These are phyloP conservation scores for Enteromius unitaeniatus DNA, from an alignment of 2,797 vertebrate species.

Conservation along the genomic window DNA sequence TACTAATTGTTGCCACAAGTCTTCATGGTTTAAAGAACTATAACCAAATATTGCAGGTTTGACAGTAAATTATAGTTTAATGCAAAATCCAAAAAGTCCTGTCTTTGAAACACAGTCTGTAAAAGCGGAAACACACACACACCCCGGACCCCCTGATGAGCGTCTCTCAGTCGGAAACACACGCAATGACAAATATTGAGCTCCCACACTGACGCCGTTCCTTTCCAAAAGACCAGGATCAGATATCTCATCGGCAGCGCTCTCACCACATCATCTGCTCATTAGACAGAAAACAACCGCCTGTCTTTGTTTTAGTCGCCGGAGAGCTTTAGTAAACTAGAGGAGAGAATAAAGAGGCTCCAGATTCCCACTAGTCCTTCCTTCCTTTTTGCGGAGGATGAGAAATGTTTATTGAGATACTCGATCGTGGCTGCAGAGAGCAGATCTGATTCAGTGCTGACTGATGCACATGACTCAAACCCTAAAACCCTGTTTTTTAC, in stretches of 20 bases:
- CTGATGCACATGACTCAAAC: constrained; percentile 34
- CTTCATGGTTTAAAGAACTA: not conserved
- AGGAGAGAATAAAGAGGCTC: constrained; percentile 8
- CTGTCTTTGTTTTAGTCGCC: constrained; percentile 34
- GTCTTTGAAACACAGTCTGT: not conserved
- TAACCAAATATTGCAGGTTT: not conserved
- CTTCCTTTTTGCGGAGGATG: constrained; percentile 20
- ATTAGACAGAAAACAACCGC: constrained; percentile 37
- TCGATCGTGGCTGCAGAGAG: constrained; percentile 24
- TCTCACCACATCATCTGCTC: constrained; percentile 40
- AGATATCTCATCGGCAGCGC: constrained; percentile 51
- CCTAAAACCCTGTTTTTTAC: constrained; percentile 19
- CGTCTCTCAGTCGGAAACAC: not conserved
- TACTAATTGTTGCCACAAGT: not conserved
- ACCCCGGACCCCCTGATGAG: not conserved
- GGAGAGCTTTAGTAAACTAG: constrained; percentile 7
- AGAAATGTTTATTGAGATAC: constrained; percentile 27
- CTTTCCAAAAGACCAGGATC: constrained; percentile 45
- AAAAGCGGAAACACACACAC: not conserved
- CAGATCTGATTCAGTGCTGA: constrained; percentile 26
- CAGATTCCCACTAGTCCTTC: constrained; percentile 6
- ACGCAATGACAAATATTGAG: constrained; percentile 13
- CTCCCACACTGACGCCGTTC: constrained; percentile 1
- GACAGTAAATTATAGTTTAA: not conserved
- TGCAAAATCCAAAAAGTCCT: not conserved